phyloP scores from a whole-genome alignment of 2,797 vertebrate genomes.

The Pachyuromys duprasi region DNA sequence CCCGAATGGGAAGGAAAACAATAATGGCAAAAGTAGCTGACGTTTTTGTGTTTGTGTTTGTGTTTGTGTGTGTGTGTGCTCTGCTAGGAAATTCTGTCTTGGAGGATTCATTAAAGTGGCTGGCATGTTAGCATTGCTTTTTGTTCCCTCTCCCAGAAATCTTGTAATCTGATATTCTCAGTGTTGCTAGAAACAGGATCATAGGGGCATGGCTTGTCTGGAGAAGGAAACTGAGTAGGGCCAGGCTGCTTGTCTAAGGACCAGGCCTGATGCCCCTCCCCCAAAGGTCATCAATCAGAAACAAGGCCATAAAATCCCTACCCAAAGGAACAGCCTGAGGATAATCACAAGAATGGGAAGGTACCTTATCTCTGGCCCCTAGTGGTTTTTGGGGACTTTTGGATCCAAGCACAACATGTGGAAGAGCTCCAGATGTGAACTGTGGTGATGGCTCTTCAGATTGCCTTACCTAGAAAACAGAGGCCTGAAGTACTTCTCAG shows the following conservation, averaged over 20 bases:
- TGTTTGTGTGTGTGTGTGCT: not conserved
- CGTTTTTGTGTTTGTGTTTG: not conserved
- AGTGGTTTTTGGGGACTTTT: too few relatives aligned
- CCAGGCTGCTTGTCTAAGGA: not conserved
- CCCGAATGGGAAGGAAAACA: constrained; percentile 40
- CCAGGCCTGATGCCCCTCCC: too few relatives aligned
- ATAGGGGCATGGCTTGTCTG: constrained; percentile 23
- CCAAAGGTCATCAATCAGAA: too few relatives aligned
- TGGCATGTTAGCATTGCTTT: constrained; percentile 26
- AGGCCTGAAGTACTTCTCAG: not conserved
- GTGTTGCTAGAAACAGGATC: constrained; percentile 49
- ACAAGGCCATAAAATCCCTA: too few relatives aligned
- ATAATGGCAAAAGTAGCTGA: constrained; percentile 31
- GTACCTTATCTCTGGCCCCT: too few relatives aligned
- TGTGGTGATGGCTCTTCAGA: not conserved
- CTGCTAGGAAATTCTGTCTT: constrained; percentile 33
- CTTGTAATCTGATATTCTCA: constrained; percentile 51
- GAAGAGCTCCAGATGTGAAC: not conserved
- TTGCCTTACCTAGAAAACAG: not conserved
- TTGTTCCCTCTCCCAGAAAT: constrained; percentile 40
- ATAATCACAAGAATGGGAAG: too few relatives aligned
- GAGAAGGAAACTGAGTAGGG: constrained; percentile 27
- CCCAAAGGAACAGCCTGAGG: too few relatives aligned
- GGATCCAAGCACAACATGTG: not conserved
- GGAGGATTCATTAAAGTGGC: not conserved